Base-by-base conservation (phyloP, 2,797 vertebrate species). In the Holocentrus rufus region DNA sequence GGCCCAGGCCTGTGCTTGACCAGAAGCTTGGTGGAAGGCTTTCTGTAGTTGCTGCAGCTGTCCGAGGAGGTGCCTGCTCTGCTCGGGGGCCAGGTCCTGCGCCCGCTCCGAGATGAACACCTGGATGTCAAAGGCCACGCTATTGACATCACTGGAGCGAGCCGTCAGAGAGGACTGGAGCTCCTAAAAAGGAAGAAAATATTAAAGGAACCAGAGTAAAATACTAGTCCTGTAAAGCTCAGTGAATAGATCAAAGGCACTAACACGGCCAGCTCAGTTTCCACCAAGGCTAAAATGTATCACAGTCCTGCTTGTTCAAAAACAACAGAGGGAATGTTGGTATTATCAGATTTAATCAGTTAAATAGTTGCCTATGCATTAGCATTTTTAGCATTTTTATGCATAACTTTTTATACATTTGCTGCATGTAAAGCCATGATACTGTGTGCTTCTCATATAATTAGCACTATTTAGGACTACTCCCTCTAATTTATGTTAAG, bases 51-150 rank as follows among this genome's bases (percentile, higher is more conserved):
- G 95, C 56, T 95, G 95, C 17, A 98, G 94, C 85, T 95, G 93
- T 76, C 91, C 90, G 67, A 98, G 93, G 25, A 99, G 93, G 76
- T 91, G 92, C 74, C 94, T 88, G 92, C 95, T 98, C 90, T 97
- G 96, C 84, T 96, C 94, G 0, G 95, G 95, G 2, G 85, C 92
- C 76, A 98, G 77, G 77, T 99, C 96, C 88, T 95, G 96, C 0
- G 96, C 95, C 0, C 94, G 94, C 91, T 99, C 96, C 0, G 97
- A 97, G 87, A 98, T 94, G 73, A 99, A 97, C 69, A 95, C 74
- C 90, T 99, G 96, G 76, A 96, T 86, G 81, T 95, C 94, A 0
- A 95, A 93, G 50, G 93, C 96, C 0, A 94, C 82, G 20, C 65
- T 18, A 2, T 93, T 93, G 20, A 98, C 94, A 63, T 97, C 93